phyloP scores from a whole-genome alignment of 37 sponge, comb jelly and placozoan species.

The Axinella damicornis region DNA sequence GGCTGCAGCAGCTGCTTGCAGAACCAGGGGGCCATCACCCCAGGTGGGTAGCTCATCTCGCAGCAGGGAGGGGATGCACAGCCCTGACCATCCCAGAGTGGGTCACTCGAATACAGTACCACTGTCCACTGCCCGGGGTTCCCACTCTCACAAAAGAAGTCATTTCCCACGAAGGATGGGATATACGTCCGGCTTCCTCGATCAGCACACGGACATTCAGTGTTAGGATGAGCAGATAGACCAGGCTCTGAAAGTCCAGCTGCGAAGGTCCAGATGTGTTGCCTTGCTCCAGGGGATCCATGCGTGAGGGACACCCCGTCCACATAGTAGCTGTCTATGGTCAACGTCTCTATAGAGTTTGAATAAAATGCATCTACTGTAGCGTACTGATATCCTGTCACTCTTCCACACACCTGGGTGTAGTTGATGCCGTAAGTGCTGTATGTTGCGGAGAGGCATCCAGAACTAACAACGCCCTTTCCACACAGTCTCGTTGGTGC shows the following conservation, averaged over 20 bases:
- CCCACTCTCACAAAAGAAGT: conserved; percentile 26
- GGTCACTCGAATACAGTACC: not conserved
- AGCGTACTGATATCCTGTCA: not conserved
- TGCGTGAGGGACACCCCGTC: conserved; percentile 20
- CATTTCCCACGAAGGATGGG: conserved; percentile 7
- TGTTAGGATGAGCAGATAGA: no score
- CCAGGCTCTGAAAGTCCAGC: not conserved
- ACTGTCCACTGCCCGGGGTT: not conserved
- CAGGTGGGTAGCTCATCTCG: not conserved
- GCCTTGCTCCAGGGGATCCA: not conserved
- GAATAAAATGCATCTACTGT: not conserved
- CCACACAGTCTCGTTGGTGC: no score
- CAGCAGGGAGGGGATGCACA: not conserved
- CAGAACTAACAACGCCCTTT: no score
- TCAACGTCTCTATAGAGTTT: not conserved
- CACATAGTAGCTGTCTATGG: not conserved
- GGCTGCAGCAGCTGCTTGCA: not conserved
- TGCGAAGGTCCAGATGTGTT: conserved; percentile 24
- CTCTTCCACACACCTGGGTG: conserved; percentile 22
- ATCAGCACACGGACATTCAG: conserved; percentile 1
- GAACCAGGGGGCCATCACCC: not conserved
- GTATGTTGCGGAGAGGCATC: not conserved
- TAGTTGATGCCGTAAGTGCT: not conserved
- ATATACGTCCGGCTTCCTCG: not conserved
- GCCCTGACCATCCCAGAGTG: conserved; percentile 5